phyloP scores from a whole-genome alignment of 2,113 vertebrate genomes.

The Thalassarche chlororhynchos region DNA sequence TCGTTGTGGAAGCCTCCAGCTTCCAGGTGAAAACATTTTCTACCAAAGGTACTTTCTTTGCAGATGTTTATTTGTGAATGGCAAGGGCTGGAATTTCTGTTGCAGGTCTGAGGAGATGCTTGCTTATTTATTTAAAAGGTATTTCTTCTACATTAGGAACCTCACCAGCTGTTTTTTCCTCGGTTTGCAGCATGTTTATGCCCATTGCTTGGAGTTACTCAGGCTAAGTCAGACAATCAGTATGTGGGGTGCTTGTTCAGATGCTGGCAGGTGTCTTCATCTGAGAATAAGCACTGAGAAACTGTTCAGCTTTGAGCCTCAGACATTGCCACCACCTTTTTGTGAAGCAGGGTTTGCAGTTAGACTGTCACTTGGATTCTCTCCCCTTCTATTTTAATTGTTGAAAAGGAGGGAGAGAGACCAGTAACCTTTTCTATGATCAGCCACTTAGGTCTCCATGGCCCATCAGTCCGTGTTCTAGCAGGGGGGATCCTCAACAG shows the following conservation, averaged over 20 bases:
- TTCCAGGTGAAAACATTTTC: neutral
- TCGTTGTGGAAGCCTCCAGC: neutral
- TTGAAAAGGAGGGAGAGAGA: neutral
- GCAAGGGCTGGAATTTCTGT: neutral
- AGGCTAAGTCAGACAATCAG: fast-evolving
- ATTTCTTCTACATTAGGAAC: neutral
- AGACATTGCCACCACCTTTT: neutral
- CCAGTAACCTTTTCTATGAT: neutral
- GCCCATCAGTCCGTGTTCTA: neutral
- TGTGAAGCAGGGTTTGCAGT: neutral
- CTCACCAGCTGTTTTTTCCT: neutral
- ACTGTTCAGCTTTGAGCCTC: neutral
- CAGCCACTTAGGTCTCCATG: neutral
- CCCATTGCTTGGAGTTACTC: neutral
- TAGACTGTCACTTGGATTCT: neutral
- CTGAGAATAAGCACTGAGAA: neutral
- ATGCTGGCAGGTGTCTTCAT: neutral
- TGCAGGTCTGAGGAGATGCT: neutral
- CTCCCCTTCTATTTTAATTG: neutral
- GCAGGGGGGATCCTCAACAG: neutral
- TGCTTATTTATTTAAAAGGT: neutral
- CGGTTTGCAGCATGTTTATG: neutral
- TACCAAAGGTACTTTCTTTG: neutral
- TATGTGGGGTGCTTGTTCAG: neutral
- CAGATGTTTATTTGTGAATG: neutral